Conservation (phyloP, 2,888 invertebrate genomes). For the Fragum whitleyi region DNA sequence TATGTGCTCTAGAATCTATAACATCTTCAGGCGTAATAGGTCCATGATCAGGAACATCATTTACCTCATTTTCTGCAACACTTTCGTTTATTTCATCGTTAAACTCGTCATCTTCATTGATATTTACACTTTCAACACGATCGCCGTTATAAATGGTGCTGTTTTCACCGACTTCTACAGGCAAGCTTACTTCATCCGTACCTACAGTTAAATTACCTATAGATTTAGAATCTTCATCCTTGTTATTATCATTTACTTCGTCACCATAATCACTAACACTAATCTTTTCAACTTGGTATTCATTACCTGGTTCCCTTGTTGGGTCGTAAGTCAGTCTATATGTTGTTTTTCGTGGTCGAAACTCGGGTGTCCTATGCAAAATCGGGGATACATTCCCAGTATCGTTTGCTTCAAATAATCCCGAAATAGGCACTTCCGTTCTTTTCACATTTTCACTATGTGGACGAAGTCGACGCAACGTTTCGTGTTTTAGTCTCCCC, state of each 20-base stretch:
- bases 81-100: background rate
- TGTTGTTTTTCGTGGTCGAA: conserved; percentile 24
- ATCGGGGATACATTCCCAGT: background rate
- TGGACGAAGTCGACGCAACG: background rate
- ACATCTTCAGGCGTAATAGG: background rate
- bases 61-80: background rate
- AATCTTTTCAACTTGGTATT: conserved; percentile 43
- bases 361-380: background rate
- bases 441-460: background rate
- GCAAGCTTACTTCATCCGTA: conserved; percentile 10
- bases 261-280: conserved; percentile 23
- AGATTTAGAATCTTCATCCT: background rate
- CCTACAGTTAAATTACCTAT: conserved; percentile 10
- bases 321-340: conserved; percentile 44
- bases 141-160: conserved; percentile 5
- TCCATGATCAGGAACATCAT: background rate
- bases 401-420: background rate
- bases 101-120: background rate
- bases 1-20: background rate
- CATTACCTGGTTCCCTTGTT: conserved; percentile 32
- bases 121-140: conserved; percentile 12
- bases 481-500: background rate
- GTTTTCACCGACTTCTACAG: conserved; percentile 6
- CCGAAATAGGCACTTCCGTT: background rate
- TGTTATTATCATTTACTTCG: background rate